Conservation (phyloP, 2,113 vertebrate genomes). For the Hypomesus transpacificus region DNA sequence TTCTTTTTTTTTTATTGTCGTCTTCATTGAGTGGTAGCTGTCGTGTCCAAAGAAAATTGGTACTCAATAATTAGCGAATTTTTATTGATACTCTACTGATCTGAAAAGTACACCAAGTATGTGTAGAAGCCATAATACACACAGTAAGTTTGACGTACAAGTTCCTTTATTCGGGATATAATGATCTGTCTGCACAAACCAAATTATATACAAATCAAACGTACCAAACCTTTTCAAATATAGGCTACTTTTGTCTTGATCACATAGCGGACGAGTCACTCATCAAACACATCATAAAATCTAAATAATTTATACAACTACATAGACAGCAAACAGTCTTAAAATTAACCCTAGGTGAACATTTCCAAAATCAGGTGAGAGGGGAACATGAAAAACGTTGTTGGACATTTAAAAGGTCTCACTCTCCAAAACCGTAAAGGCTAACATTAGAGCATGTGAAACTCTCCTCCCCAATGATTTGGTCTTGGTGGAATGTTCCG, state of each 20-base stretch:
- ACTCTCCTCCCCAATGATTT: slow-evolving; percentile 19
- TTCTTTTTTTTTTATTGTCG: too few relatives aligned
- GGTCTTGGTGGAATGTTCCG: slow-evolving; percentile 19
- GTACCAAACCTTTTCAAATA: slow-evolving; percentile 7
- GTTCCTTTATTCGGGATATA: slow-evolving; percentile 1
- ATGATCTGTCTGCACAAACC: slow-evolving; percentile 2
- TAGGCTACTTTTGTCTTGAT: slow-evolving; percentile 12
- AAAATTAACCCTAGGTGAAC: too few relatives aligned
- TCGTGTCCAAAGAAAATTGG: not conserved
- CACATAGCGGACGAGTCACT: not conserved
- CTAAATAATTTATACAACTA: slow-evolving; percentile 1
- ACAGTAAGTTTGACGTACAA: not conserved
- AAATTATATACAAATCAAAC: slow-evolving; percentile 45
- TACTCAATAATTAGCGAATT: not conserved
- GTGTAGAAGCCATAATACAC: slow-evolving; percentile 2
- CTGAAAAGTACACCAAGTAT: too few relatives aligned
- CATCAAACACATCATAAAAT: not conserved
- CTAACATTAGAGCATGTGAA: not conserved
- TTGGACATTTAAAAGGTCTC: not conserved
- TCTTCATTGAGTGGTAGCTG: not conserved
- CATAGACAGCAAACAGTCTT: too few relatives aligned
- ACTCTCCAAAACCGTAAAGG: not conserved
- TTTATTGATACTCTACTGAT: too few relatives aligned
- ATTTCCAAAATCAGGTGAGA: too few relatives aligned
- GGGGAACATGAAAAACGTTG: not conserved